Evolutionary conservation across 2,797 vertebrate genomes (phyloP), one percentile per base, ranked within the genome.

Genomic region (Gymnoscopelus microlampas): DNA sequence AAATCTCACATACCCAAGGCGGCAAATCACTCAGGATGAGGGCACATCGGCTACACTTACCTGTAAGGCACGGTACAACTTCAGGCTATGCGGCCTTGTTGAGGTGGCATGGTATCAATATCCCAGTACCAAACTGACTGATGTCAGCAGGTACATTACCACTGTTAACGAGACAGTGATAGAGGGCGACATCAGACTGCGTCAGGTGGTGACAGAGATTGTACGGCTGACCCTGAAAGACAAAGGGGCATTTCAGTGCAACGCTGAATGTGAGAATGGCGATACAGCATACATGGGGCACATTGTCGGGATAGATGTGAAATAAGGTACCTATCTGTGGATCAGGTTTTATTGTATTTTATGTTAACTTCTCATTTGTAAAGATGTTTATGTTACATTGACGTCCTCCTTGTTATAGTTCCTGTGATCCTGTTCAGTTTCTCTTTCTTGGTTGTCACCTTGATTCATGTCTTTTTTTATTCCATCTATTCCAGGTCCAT

Each of bases 191-290:
- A 1, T 0, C 6, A 82, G 87, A 11, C 8, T 0, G 11, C 66
- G 89, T 8, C 60, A 57, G 13, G 72, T 89, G 0, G 44, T 57
- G 53, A 90, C 84, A 0, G 80, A 91, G 60, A 81, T 91, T 0
- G 44, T 83, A 0, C 0, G 53, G 0, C 44, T 89, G 54, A 23
- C 3, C 0, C 0, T 0, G 1, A 0, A 47, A 1, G 83, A 91
- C 60, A 0, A 0, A 0, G 82, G 77, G 0, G 0, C 0, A 0
- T 90, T 49, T 58, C 87, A 90, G 0, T 91, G 89, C 69, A 3
- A 1, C 1, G 89, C 86, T 1, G 0, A 0, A 2, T 91, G 88
- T 44, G 0, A 15, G 0, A 19, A 0, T 0, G 0, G 0, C n/a
- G 32, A 44, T 0, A 0, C 0, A 0, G 67, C 63, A 0, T n/a